phyloP scores from a whole-genome alignment of 1,140 invertebrate species.

The Macrostomum lignano region DNA sequence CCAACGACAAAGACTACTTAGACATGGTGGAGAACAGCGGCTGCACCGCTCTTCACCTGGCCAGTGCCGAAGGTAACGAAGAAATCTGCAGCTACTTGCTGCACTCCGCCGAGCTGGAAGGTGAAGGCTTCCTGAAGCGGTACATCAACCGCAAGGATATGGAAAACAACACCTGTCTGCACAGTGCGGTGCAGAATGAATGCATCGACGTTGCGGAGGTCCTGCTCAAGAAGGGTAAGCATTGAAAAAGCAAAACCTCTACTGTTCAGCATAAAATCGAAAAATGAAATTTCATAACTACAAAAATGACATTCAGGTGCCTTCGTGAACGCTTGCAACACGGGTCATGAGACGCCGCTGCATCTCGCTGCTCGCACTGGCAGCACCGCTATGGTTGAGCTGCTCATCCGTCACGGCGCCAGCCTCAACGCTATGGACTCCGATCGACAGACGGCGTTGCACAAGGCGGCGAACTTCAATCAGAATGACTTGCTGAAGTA shows the following conservation, averaged over 20 bases:
- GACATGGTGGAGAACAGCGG: too few species aligned
- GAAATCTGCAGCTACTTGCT: not conserved
- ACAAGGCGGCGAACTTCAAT: slow-evolving; percentile 24
- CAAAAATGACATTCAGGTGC: not conserved
- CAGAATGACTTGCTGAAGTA: slow-evolving; percentile 21
- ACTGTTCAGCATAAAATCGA: slow-evolving; percentile 19
- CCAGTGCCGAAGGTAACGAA: not conserved
- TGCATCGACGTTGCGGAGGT: slow-evolving; percentile 21
- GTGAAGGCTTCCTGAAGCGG: not conserved
- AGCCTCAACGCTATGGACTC: slow-evolving; percentile 26
- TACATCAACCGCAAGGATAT: too few species aligned
- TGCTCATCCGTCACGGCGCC: slow-evolving; percentile 23
- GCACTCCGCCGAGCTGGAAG: not conserved
- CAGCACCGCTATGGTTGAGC: slow-evolving; percentile 16
- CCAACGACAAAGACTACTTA: too few species aligned
- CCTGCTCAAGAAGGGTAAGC: slow-evolving; percentile 17
- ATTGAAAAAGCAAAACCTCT: not conserved
- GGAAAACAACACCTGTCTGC: slow-evolving; percentile 23
- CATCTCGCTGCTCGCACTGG: slow-evolving; percentile 27
- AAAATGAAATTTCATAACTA: slow-evolving; percentile 33
- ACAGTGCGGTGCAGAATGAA: slow-evolving; percentile 27
- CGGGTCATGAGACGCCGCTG: slow-evolving; percentile 21
- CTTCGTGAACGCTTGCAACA: slow-evolving; percentile 17
- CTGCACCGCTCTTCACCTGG: not conserved
- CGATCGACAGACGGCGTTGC: slow-evolving; percentile 27